Evolutionary conservation across 1,140 invertebrate species (phyloP).

Genomic region (Conopomorpha cramerella): DNA sequence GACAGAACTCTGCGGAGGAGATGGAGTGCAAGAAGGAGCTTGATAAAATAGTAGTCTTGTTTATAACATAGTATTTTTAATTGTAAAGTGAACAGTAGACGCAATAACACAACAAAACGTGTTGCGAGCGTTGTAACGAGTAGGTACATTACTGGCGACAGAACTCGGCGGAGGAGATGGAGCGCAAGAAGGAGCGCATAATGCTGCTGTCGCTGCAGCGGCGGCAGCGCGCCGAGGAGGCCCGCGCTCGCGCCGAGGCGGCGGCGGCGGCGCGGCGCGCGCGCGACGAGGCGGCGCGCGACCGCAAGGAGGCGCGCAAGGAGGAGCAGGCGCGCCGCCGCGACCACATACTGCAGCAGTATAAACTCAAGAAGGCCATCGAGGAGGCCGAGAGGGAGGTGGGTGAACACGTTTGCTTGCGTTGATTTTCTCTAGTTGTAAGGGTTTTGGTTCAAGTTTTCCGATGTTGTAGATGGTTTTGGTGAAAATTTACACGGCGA

Average conservation of each 20-base stretch:
- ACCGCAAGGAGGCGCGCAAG: slow-evolving; percentile 84
- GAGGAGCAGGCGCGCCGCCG: slow-evolving; percentile 87
- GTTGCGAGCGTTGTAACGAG: background rate
- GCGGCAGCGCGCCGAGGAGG: slow-evolving; percentile 87
- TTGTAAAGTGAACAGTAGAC: too few relatives aligned
- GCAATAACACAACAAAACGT: too few relatives aligned
- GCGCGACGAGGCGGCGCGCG: slow-evolving; percentile 81
- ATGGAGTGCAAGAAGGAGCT: slow-evolving; percentile 90
- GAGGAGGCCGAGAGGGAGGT: slow-evolving; percentile 91
- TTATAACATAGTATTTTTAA: too few relatives aligned
- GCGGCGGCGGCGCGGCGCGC: slow-evolving; percentile 80
- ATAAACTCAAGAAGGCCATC: slow-evolving; percentile 92
- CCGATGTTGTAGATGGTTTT: too few relatives aligned
- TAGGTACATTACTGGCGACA: slow-evolving; percentile 28
- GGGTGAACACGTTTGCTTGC: slow-evolving; percentile 9
- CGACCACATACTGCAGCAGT: slow-evolving; percentile 89
- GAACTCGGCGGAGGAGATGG: slow-evolving; percentile 85
- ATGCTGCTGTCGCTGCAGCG: slow-evolving; percentile 85
- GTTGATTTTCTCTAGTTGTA: too few relatives aligned
- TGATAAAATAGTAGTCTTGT: too few relatives aligned
- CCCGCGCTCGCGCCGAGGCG: slow-evolving; percentile 80
- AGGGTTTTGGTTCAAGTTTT: too few relatives aligned
- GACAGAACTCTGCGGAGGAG: slow-evolving; percentile 81
- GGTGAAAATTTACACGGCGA: too few relatives aligned
- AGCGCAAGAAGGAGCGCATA: slow-evolving; percentile 86